Evolutionary conservation across 2,888 invertebrate species (phyloP), one percentile per base, ranked within the genome.

Genomic region (Amphipyra berbera): DNA sequence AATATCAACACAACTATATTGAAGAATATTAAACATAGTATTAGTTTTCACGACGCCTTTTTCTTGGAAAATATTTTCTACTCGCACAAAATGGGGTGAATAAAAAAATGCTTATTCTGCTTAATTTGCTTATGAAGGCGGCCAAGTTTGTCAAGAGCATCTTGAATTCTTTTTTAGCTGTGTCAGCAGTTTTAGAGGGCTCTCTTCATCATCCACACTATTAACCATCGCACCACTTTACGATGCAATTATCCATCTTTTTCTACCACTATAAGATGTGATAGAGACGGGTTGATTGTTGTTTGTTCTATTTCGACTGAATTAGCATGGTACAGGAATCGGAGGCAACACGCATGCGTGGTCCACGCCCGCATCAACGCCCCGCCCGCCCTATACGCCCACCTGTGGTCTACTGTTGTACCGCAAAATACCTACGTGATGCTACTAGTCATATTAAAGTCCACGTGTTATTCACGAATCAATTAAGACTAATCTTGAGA

Each of bases 321-420:
- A 84, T 84, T 83, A 82, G 82, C 75, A 72, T 74, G 76, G 81
- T 79, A 80, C 80, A 83, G 82, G 84, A 83, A 79, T 79, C 74
- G 61, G 73, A 74, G 79, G 77, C 63, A 79, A 65, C 67, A 87
- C 94, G 94, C 94, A 93, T 93, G 94, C 94, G 94, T 85, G 78
- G 60, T 78, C 67, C 86, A 88, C 93, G 93, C 93, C 93, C 89
- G 89, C 82, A 82, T 83, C 66, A 64, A 81, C 82, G 88, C 92
- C 83, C 93, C 94, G 91, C 93, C 94, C 89, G 90, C 78, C 83
- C 77, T 79, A 73, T 72, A 91, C 94, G 93, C 94, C 94, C 94
- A 94, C 93, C 92, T 92, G 93, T 92, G 88, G 90, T 90, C 82
- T 88, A 83, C 87, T 86, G 82, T 66, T 79, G 69, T 82, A 82